These are phyloP conservation scores for Lasiommata megera DNA, from an alignment of 2,888 invertebrate species.

Conservation along the genomic window DNA sequence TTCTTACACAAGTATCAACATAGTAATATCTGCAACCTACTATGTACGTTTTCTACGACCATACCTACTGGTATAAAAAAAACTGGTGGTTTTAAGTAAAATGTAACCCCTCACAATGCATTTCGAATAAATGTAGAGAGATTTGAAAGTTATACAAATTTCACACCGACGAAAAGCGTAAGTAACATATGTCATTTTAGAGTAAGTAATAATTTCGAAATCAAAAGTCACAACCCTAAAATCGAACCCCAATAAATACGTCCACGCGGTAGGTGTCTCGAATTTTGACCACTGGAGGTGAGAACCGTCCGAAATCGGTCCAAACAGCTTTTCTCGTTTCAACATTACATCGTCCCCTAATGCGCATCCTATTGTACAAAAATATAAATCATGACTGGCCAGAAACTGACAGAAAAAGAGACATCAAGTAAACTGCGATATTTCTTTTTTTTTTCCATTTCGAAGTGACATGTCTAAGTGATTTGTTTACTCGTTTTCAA, in stretches of 20 bases:
- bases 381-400: conserved; percentile 40
- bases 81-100: too few species aligned
- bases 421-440: conserved; percentile 42
- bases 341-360: conserved; percentile 34
- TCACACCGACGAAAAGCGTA: too few species aligned
- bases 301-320: conserved; percentile 50
- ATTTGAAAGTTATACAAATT: too few species aligned
- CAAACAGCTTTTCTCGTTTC: conserved; percentile 36
- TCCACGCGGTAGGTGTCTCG: conserved; percentile 57
- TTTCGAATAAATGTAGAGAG: too few species aligned
- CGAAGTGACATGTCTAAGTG: conserved; percentile 16
- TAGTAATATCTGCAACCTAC: too few species aligned
- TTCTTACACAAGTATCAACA: too few species aligned
- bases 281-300: conserved; percentile 49
- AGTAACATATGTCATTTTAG: not conserved
- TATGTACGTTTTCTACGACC: too few species aligned
- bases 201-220: not conserved
- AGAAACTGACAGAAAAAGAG: conserved; percentile 47
- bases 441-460: conserved; percentile 10
- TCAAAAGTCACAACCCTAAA: conserved; percentile 4
- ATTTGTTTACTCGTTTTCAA: conserved; percentile 24
- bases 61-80: too few species aligned
- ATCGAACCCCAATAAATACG: conserved; percentile 1
- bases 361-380: conserved; percentile 39
- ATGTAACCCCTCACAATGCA: too few species aligned